Conservation (phyloP, 2,113 vertebrate genomes). For the Periophthalmodon schlosseri region DNA sequence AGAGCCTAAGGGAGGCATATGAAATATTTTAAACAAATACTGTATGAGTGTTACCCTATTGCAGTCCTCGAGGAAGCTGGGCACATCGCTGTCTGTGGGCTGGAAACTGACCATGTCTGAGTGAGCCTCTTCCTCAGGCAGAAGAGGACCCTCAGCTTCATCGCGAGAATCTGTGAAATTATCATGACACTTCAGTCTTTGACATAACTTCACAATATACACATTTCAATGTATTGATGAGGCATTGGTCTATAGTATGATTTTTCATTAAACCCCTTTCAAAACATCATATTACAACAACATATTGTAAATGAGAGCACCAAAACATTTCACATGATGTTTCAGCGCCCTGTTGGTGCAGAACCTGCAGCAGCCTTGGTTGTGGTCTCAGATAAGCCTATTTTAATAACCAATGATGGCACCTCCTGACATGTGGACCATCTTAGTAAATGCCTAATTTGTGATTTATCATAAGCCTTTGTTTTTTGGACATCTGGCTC, state of each 20-base stretch:
- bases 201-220: neutral
- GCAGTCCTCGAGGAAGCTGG: conserved; percentile 96
- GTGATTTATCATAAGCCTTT: too few species aligned
- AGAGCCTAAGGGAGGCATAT: neutral
- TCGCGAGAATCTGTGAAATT: conserved; percentile 86
- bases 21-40: neutral
- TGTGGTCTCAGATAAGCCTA: too few species aligned
- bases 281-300: too few species aligned
- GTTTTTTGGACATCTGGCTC: too few species aligned
- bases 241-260: neutral
- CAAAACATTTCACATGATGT: too few species aligned
- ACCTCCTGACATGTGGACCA: too few species aligned
- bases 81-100: conserved; percentile 96
- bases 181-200: neutral
- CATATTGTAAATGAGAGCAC: too few species aligned
- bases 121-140: conserved; percentile 92
- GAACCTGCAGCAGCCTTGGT: too few species aligned
- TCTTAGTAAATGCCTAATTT: too few species aligned
- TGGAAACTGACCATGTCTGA: conserved; percentile 96
- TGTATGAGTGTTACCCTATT: conserved; percentile 82
- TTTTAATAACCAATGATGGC: too few species aligned
- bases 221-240: neutral
- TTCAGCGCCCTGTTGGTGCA: too few species aligned
- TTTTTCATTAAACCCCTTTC: neutral
- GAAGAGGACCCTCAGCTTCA: conserved; percentile 90